These are phyloP conservation scores for Meganola albula DNA, from an alignment of 2,888 invertebrate species.

Conservation along the genomic window DNA sequence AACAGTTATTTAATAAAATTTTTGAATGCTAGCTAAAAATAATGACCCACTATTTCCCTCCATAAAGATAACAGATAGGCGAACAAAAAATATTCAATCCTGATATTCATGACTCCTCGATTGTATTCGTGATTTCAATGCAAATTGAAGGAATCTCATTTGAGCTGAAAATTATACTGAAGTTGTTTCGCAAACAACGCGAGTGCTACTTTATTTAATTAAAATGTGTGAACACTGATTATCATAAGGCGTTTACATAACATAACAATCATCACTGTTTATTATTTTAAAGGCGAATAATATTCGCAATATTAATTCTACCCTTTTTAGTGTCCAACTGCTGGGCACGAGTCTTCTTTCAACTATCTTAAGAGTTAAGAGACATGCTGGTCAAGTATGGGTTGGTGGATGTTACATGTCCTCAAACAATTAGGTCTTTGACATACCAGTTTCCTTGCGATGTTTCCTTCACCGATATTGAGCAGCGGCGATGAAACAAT, in stretches of 20 bases:
- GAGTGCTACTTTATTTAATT: constrained; percentile 42
- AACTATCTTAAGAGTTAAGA: no score
- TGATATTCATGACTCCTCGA: constrained; percentile 41
- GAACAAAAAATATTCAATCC: constrained; percentile 36
- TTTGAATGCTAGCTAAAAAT: constrained; percentile 16
- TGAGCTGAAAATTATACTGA: constrained; percentile 45
- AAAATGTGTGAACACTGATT: constrained; percentile 52
- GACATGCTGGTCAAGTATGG: no score
- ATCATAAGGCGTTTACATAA: constrained; percentile 41
- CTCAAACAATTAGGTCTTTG: no score
- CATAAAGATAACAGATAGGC: constrained; percentile 26
- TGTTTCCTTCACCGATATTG: no score
- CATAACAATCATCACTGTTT: no score
- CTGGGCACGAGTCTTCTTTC: no score
- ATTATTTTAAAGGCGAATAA: constrained; percentile 60
- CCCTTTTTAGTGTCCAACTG: no score
- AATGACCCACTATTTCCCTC: constrained; percentile 19
- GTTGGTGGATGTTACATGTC: no score
- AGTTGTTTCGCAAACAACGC: constrained; percentile 38
- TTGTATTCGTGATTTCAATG: constrained; percentile 46
- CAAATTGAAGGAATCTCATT: constrained; percentile 44
- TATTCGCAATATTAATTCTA: no score
- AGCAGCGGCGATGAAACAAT: no score
- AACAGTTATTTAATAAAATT: no score
- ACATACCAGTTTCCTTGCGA: no score